A percentile compares a stretch with the other conserved stretches of the same genome.
Evolutionary conservation across 2,797 vertebrate species (phyloP).

Genomic region (Basileuterus tristriatus): DNA sequence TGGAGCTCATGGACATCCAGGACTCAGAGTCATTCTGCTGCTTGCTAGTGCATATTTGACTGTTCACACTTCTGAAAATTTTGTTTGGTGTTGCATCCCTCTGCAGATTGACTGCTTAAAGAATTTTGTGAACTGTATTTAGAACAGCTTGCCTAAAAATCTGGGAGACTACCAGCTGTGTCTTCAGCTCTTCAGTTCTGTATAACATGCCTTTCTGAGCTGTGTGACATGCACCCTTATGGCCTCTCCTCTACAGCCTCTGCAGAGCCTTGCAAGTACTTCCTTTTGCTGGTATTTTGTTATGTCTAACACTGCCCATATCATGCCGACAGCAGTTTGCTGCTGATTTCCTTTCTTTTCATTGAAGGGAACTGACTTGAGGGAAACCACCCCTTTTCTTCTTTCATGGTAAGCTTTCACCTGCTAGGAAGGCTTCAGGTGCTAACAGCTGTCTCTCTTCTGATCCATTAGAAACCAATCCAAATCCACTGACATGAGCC

Average conservation of each 20-base stretch:
- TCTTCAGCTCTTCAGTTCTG: not conserved
- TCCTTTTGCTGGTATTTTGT: not conserved
- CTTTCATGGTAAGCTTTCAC: not conserved
- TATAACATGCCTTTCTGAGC: not conserved
- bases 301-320: not conserved
- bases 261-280: not conserved
- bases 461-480: not conserved
- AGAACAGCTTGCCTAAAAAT: conserved; percentile 9
- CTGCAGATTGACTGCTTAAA: not conserved
- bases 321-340: not conserved
- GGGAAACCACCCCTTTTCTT: not conserved
- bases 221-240: not conserved
- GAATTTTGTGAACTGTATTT: not conserved
- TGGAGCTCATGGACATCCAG: not conserved
- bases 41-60: not conserved
- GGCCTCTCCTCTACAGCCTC: not conserved
- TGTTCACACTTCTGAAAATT: not conserved
- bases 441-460: not conserved
- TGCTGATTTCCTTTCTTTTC: not conserved
- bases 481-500: not conserved
- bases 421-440: not conserved
- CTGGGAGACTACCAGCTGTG: not conserved
- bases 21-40: not conserved
- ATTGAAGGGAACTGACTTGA: not conserved
- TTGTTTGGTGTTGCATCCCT: not conserved